Base-by-base conservation (phyloP, 2,888 invertebrate genomes). In the Antheraea yamamai region DNA sequence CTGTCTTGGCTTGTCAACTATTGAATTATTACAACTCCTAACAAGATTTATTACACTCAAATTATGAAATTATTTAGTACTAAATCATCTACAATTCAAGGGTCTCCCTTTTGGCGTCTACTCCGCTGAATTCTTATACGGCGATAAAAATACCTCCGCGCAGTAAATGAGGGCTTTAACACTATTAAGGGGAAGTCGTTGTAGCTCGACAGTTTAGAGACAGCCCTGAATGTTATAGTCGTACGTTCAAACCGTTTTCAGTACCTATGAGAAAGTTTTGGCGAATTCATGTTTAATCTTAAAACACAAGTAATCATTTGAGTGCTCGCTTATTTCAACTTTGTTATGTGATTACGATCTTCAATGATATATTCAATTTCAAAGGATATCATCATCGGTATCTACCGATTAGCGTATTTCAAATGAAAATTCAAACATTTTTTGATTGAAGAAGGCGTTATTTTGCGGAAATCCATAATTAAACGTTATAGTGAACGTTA, bases 121-220 rank as follows among this genome's bases (percentile, higher is more conserved):
- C n/a, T 39, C 20, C 70, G 70, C 70, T n/a, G 7, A 70, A 70
- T 70, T 70, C 70, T 70, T 39, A 20, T 70, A 70, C 70, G n/a
- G 78, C 89, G 89, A 92, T 93, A 93, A 93, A 93, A 93, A 93
- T 93, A 91, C 82, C 84, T 91, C 71, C 93, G 92, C 92, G 93
- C 82, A 51, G 79, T 74, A 80, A 83, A 86, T 81, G 88, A 87
- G 88, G 87, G 89, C 84, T 82, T 90, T 87, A 88, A 90, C 86
- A 85, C 88, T 83, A 84, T 86, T 84, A 83, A 39, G 74, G 76
- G 73, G 74, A 75, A 2, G 73, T 76, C 73, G 72, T 70, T 70
- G n/a, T 70, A 39, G n/a, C 20, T 1, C 39, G 4, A 70, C 23
- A 20, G 70, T 70, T 39, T 8, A 70, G n/a, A 39, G 35, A 70